A percentile compares a stretch with the other conserved stretches of the same genome.
These are phyloP conservation scores for Monoplex corrugatus DNA, from an alignment of 2,888 invertebrate species.

Conservation along the genomic window DNA sequence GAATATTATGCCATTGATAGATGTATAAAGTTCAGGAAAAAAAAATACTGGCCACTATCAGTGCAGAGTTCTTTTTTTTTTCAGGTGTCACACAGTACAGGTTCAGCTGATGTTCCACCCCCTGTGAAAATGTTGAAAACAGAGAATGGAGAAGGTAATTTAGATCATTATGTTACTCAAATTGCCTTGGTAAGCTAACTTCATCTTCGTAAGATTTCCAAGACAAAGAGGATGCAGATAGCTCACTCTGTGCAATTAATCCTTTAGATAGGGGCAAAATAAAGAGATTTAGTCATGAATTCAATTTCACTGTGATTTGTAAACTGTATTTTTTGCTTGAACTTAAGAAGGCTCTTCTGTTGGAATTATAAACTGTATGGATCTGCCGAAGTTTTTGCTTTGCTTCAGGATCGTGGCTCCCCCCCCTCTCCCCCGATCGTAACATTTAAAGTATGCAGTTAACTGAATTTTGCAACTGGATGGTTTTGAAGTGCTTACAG, in stretches of 20 bases:
- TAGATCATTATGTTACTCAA: neutral
- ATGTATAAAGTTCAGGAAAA: neutral
- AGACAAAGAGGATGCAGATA: conserved; percentile 7
- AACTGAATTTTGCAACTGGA: too few species aligned
- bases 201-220: neutral
- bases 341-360: neutral
- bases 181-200: conserved; percentile 35
- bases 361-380: neutral
- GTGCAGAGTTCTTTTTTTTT: neutral
- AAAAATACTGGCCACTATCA: neutral
- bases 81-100: neutral
- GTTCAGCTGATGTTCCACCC: neutral
- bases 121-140: conserved; percentile 33
- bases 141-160: conserved; percentile 48
- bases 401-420: neutral
- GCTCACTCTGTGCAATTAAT: neutral
- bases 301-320: neutral
- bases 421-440: neutral
- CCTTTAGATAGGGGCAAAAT: too few species aligned
- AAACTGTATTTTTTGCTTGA: neutral
- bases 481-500: neutral
- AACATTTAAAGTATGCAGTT: neutral
- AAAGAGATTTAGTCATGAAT: neutral
- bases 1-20: neutral
- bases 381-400: neutral